Conservation (phyloP, 2,888 invertebrate genomes). For the Nephrotoma flavescens region DNA sequence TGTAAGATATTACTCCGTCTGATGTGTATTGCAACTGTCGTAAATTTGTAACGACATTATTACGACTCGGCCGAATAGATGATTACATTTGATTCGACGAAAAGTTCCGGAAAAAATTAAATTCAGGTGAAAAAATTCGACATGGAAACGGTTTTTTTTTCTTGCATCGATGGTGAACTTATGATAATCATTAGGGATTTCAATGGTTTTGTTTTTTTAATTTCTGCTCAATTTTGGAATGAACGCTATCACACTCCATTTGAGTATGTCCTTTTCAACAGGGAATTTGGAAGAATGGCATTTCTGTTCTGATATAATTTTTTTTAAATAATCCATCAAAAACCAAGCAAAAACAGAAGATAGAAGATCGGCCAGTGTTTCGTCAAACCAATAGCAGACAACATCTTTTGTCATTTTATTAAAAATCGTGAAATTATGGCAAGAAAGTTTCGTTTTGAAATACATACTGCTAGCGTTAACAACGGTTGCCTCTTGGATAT, state of each 20-base stretch:
- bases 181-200: conserved; percentile 6
- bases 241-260: conserved; percentile 6
- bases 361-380: not conserved
- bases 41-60: too few relatives aligned
- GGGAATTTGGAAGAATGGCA: too few relatives aligned
- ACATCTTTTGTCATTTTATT: not conserved
- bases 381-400: not conserved
- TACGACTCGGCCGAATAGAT: not conserved
- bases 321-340: not conserved
- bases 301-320: too few relatives aligned
- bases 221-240: conserved; percentile 6
- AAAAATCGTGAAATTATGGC: not conserved
- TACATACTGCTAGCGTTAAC: not conserved
- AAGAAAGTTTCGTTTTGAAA: not conserved
- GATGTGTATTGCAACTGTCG: too few relatives aligned
- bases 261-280: conserved; percentile 3
- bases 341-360: not conserved
- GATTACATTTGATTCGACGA: not conserved
- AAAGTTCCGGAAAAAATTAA: not conserved
- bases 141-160: conserved; percentile 2
- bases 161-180: conserved; percentile 2
- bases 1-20: too few relatives aligned
- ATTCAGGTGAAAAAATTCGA: too few relatives aligned
- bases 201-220: conserved; percentile 6
- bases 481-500: not conserved